Conservation (phyloP, 2,797 vertebrate species). For the Schizothorax lantsangensis region DNA sequence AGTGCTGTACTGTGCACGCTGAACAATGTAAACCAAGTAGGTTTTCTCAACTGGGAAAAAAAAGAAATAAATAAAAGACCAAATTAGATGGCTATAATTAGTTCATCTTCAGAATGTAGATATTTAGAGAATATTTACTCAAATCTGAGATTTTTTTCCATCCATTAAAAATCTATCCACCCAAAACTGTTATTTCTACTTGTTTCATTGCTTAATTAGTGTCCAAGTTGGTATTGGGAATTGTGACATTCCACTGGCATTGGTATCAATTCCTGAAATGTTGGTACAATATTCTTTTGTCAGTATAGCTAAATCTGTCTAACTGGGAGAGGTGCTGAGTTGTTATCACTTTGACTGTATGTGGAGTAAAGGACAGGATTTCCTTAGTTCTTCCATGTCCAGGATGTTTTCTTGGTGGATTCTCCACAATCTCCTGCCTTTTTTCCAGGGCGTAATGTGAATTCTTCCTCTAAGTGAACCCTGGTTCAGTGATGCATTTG, state of each 20-base stretch:
- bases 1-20: background rate
- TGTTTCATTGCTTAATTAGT: background rate
- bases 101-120: background rate
- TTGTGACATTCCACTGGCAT: background rate
- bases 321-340: slow-evolving; percentile 44
- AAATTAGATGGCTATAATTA: background rate
- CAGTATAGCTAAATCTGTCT: slow-evolving; percentile 5
- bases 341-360: slow-evolving; percentile 54
- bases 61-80: background rate
- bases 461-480: background rate
- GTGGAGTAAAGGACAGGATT: slow-evolving; percentile 71
- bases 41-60: background rate
- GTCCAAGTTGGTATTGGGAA: background rate
- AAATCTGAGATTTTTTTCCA: background rate
- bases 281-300: background rate
- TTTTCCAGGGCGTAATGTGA: slow-evolving; percentile 34
- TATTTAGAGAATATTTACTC: background rate
- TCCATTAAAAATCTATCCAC: background rate
- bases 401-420: slow-evolving; percentile 34
- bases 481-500: background rate
- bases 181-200: background rate
- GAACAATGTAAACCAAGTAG: background rate
- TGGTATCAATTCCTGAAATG: background rate
- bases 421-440: background rate
- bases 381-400: slow-evolving; percentile 62